Evolutionary conservation across 30 jellyfish, hydroid and myxozoan genomes (phyloP), one percentile per base, ranked within the genome.

Genomic region (Clytia hemisphaerica): DNA sequence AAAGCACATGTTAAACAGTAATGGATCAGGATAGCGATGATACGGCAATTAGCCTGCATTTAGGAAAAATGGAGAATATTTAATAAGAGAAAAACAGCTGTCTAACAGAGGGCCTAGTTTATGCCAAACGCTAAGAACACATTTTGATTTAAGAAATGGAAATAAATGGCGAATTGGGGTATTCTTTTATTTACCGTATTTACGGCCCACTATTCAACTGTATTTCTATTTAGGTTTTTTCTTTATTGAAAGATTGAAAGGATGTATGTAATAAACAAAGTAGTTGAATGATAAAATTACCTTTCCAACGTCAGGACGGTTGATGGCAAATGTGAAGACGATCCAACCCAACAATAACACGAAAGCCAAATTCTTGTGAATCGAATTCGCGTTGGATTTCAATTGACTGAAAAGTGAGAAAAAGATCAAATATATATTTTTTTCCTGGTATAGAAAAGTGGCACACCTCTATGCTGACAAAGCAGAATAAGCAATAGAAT

Each of bases 1-100:
- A 89, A 89, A 55, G 82, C 92, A 51, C 98, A 89, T 26, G 98
- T 73, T 85, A 89, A 76, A 76, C 80, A 82, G 83, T 89, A 89
- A 49, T 89, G 98, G 45, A 89, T 58, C 2, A 81, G 82, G 34
- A 89, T 89, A 2, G 98, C 95, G 48, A 89, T 73, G 64, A 89
- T 76, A 0, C 95, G 88, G 61, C 98, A 89, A 24, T 61, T 82
- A 32, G 79, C 66, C 98, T 89, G 77, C 5, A 37, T 19, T 22
- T 7, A 37, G 51, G 22, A 67, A n/a, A n/a, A 51, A 14, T 12
- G 33, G 21, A 51, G 27, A 16, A 51, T 9, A 9, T 7, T 12
- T 16, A 7, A 7, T 21, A 7, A 51, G 19, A 51, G 12, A 51
- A 12, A 21, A 22, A 9, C 21, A n/a, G n/a, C n/a, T n/a, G n/a